Evolutionary conservation across 2,888 invertebrate species (phyloP), one percentile per base, ranked within the genome.

Genomic region (Hipparchia semele): DNA sequence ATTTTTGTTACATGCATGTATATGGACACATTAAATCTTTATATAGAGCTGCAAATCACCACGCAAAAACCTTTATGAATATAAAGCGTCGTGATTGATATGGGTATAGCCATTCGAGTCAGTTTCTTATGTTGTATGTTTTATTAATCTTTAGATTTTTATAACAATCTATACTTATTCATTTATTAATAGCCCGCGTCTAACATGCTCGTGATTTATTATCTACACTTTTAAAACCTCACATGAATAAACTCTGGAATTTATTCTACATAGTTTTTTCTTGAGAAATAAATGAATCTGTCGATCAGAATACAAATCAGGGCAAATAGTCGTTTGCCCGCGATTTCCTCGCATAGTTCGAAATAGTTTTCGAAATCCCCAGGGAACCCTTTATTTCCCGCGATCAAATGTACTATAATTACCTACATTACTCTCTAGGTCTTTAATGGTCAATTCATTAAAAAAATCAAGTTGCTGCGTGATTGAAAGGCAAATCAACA

Each of bases 41-140:
- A 53, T 59, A 53, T 51, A 13, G 58, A 33, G 51, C 33, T 53
- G 33, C 53, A 53, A 65, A 33, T 53, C 53, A 33, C 53, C 33
- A 12, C 7, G 7, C 53, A 12, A 65, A 51, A 33, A 45, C 51
- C 39, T 53, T 23, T 71, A 60, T 67, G 66, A 60, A 61, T 71
- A 61, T 67, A 51, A 66, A n/a, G 6, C 39, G 10, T 67, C 51
- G 59, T 71, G 39, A 54, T 56, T 60, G 53, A 60, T 67, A 60
- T 71, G 66, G 46, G 59, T 51, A 33, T 53, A 51, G 23, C 60
- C 66, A 54, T 66, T 60, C 56, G 60, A 66, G 49, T 8, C n/a
- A 71, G 59, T 33, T 65, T 65, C 49, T 13, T 49, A 13, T 64
- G 23, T 23, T 23, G 49, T 23, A 13, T 23, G 23, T 23, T 23